These are phyloP conservation scores for Natrix natrix DNA, from an alignment of 2,797 vertebrate species.

Conservation along the genomic window DNA sequence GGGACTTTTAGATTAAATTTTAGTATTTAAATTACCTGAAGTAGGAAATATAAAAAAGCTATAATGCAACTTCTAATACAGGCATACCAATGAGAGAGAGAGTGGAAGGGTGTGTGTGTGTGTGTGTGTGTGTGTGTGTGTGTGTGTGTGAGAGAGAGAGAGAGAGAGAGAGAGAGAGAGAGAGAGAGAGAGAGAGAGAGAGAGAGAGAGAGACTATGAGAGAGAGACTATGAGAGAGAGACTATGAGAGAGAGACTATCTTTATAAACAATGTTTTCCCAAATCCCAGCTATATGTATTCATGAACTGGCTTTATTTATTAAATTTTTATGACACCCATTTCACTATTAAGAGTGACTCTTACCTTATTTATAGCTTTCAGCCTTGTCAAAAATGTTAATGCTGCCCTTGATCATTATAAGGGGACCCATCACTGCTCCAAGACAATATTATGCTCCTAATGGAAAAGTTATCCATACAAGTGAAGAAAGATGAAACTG, in stretches of 20 bases:
- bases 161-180: no score
- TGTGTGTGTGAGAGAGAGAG: no score
- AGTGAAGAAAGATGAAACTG: neutral
- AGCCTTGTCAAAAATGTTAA: neutral
- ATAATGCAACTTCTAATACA: neutral
- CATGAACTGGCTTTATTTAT: neutral
- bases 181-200: no score
- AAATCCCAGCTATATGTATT: neutral
- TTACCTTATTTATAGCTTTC: neutral
- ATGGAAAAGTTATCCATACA: neutral
- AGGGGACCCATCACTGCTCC: neutral
- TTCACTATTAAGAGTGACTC: neutral
- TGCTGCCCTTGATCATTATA: neutral
- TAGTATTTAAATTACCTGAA: neutral
- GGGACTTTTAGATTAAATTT: neutral
- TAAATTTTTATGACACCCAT: neutral
- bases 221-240: no score
- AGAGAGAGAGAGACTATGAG: no score
- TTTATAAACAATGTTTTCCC: neutral
- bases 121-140: no score
- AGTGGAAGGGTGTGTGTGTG: no score
- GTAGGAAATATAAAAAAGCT: neutral
- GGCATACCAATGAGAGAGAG: neutral
- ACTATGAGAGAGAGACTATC: neutral
- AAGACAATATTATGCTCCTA: neutral